Base-by-base conservation (phyloP, 2,797 vertebrate species). In the Malacoraja senta region DNA sequence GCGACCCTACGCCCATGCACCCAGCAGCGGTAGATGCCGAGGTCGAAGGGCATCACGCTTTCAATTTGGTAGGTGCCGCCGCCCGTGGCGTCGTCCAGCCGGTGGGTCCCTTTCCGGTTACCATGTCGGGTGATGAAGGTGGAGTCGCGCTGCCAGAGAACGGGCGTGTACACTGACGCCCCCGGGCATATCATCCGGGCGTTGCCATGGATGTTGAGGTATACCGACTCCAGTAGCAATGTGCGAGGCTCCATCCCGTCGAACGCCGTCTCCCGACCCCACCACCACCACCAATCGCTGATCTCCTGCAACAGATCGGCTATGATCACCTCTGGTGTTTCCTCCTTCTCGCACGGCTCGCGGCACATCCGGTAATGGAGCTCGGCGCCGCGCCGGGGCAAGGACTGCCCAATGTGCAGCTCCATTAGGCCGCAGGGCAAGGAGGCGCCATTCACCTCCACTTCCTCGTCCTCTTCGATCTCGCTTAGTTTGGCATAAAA, bases 21-120 rank as follows among this genome's bases (percentile, higher is more conserved):
- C 88, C 65, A 91, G 88, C 88, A 91, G 19, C 65, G 88, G 32
- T 91, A 91, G 19, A 91, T 19, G 8, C 88, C 88, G 19, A 35
- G 65, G 65, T 91, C 88, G 32, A n/a, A 10, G 1, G 63, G 65
- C 0, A 21, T 65, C 3, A 91, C 65, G 7, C n/a, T 21, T 0
- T 32, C 8, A 35, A 91, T 91, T 32, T 2, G 32, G 9, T 91
- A 91, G 88, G 19, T 32, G 0, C 1, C 8, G 9, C 68, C 88
- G 2, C 88, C 88, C 8, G 35, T 72, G 0, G 21, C 35, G 24
- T 72, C 17, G 32, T 72, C 88, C 88, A 72, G 35, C 8, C 8
- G 10, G 9, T 91, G 88, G 9, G 58, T 15, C 38, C 17, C 4
- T 17, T 4, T 21, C 0, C 32, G 0, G 21, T 71, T 71, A 63